Percentiles rank a stretch among this genome's conserved stretches.
These are phyloP conservation scores for Terebella lapidaria DNA, from an alignment of 2,888 invertebrate genomes.

Conservation along the genomic window DNA sequence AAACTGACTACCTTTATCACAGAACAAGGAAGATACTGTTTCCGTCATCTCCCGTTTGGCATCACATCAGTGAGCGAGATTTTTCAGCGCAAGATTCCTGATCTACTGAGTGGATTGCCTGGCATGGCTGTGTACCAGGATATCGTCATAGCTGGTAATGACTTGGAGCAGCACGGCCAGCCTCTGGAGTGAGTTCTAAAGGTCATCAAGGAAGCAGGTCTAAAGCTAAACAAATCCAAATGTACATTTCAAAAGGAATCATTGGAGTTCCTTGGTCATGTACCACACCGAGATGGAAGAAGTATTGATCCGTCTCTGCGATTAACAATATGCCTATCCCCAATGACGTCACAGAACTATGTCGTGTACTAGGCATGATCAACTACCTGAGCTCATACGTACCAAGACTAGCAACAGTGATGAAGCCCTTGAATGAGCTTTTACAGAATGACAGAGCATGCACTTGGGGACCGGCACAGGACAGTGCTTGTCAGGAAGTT, in stretches of 20 bases:
- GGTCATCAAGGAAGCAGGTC: no score
- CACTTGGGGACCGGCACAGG: neutral
- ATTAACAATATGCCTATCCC: neutral
- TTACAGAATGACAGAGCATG: neutral
- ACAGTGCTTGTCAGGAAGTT: neutral
- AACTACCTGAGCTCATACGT: neutral
- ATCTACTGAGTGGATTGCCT: no score
- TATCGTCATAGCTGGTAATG: no score
- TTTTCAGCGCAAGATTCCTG: no score
- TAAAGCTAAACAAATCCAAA: no score
- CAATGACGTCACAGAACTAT: neutral
- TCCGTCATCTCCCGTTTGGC: no score
- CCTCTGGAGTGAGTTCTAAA: no score
- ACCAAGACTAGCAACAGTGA: neutral
- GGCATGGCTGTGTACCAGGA: no score
- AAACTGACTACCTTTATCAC: no score
- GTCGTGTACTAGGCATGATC: neutral
- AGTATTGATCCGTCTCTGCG: neutral
- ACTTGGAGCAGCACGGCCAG: no score
- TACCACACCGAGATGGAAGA: neutral
- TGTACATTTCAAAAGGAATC: neutral
- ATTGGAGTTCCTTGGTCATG: neutral
- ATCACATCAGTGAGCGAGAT: no score
- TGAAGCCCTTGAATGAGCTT: neutral
- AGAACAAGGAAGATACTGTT: no score